Conservation (phyloP, 1,140 invertebrate species). For the Lordiphosa clarofinis region DNA sequence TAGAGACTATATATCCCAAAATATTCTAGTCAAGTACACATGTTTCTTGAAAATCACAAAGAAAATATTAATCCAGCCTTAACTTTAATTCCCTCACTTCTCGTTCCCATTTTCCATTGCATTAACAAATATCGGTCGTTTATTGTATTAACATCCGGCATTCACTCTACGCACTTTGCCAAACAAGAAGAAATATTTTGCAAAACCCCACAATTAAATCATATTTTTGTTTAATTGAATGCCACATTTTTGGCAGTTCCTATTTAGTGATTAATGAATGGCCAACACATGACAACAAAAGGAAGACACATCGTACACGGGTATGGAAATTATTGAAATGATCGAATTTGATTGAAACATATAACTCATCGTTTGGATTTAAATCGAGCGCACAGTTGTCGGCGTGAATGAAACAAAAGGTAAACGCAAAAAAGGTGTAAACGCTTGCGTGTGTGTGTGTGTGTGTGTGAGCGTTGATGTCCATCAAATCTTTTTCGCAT, state of each 20-base stretch:
- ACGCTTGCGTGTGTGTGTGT: constrained; percentile 22
- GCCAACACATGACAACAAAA: constrained; percentile 39
- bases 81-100: no score
- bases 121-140: neutral
- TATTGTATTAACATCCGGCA: constrained; percentile 56
- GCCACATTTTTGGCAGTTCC: constrained; percentile 45
- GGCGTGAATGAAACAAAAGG: constrained; percentile 40
- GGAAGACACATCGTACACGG: constrained; percentile 19
- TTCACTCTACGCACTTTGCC: constrained; percentile 56
- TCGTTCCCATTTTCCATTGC: no score
- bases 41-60: no score
- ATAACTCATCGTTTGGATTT: constrained; percentile 48
- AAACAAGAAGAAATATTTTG: constrained; percentile 22
- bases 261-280: constrained; percentile 65
- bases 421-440: constrained; percentile 27
- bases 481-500: constrained; percentile 77
- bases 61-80: no score
- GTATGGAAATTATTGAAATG: constrained; percentile 28
- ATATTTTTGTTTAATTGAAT: constrained; percentile 49
- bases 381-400: constrained; percentile 35
- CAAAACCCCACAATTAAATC: constrained; percentile 53
- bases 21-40: no score
- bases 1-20: no score
- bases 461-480: constrained; percentile 52
- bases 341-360: constrained; percentile 49